phyloP scores from a whole-genome alignment of 2,797 vertebrate species.

The Mormyrus proboscirostris region DNA sequence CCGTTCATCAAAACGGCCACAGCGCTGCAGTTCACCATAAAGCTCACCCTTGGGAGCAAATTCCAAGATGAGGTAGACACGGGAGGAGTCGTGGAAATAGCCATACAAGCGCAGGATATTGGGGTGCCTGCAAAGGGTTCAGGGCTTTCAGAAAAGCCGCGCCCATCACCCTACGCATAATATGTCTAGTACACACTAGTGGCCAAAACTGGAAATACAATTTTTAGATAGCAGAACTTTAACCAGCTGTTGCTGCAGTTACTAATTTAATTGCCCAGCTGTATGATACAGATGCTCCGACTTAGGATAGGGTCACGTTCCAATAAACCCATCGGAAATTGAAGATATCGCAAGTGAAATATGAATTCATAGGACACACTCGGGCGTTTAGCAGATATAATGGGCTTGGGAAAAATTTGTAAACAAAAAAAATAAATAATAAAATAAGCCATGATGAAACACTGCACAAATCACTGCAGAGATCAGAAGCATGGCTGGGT shows the following conservation, averaged over 20 bases:
- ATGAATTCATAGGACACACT: neutral
- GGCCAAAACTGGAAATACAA: neutral
- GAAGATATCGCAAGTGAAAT: neutral
- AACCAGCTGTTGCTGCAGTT: neutral
- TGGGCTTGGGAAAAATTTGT: neutral
- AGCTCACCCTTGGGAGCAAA: slow-evolving; percentile 88
- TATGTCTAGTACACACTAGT: neutral
- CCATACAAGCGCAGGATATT: slow-evolving; percentile 93
- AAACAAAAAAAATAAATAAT: neutral
- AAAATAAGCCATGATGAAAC: neutral
- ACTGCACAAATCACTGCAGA: neutral
- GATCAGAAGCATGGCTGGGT: neutral
- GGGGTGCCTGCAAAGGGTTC: slow-evolving; percentile 70
- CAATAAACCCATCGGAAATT: neutral
- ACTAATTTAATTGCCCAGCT: neutral
- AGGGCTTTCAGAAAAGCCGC: neutral
- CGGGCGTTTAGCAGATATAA: neutral
- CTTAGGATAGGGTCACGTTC: neutral
- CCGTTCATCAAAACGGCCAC: slow-evolving; percentile 74
- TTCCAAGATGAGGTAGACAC: slow-evolving; percentile 93
- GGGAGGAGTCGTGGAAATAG: slow-evolving; percentile 85
- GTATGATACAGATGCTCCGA: neutral
- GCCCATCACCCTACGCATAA: slow-evolving; percentile 43
- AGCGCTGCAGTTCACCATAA: slow-evolving; percentile 83
- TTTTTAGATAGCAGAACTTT: neutral